These are phyloP conservation scores for Onychostruthus taczanowskii DNA, from an alignment of 2,113 vertebrate genomes.

Conservation along the genomic window DNA sequence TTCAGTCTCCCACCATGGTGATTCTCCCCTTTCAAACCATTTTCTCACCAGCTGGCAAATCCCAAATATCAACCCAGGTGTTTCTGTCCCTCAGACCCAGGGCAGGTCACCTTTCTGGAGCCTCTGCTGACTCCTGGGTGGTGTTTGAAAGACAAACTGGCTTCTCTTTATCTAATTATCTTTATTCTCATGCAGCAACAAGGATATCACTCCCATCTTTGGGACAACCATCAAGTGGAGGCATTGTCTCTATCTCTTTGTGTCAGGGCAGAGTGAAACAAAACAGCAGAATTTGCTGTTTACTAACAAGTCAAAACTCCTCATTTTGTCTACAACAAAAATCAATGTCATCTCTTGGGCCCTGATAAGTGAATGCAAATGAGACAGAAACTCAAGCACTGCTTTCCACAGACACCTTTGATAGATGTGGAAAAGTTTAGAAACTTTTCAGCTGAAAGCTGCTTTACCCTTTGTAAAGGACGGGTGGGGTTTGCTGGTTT, in stretches of 20 bases:
- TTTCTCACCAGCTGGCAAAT: not conserved
- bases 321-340: not conserved
- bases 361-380: not conserved
- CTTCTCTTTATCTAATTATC: not conserved
- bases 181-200: not conserved
- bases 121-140: not conserved
- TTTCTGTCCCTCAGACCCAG: not conserved
- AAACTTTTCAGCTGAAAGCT: not conserved
- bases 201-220: not conserved
- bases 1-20: not conserved
- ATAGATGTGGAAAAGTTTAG: not conserved
- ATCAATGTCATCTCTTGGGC: not conserved
- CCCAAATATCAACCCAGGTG: not conserved
- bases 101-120: not conserved
- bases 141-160: not conserved
- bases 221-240: not conserved
- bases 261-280: not conserved
- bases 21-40: not conserved
- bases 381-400: not conserved
- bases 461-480: not conserved
- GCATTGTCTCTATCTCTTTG: not conserved
- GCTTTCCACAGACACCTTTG: not conserved
- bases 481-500: not conserved
- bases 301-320: not conserved
- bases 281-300: not conserved